Conservation (phyloP, 2,113 vertebrate species). For the Mus pahari region DNA sequence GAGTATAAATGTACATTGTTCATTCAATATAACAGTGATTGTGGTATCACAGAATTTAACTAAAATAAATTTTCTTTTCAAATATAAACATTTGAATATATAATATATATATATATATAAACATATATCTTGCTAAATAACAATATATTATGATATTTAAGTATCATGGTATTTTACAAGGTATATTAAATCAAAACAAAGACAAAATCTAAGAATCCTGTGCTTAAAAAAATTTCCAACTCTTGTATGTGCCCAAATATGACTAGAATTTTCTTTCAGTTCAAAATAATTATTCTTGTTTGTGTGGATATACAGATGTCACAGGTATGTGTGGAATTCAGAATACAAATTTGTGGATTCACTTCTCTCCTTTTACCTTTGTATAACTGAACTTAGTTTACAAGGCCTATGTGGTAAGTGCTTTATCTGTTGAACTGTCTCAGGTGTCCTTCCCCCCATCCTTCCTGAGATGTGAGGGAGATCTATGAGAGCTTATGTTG, state of each 20-base stretch:
- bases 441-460: rapidly evolving
- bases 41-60: background rate
- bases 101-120: no score
- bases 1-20: background rate
- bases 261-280: background rate
- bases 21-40: background rate
- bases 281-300: no score
- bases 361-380: no score
- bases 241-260: background rate
- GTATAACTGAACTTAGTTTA: no score
- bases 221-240: background rate
- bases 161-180: background rate
- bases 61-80: background rate
- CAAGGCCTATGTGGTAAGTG: no score
- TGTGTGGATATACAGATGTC: no score
- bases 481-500: no score
- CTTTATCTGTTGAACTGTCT: no score
- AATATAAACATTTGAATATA: background rate
- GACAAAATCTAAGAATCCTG: rapidly evolving
- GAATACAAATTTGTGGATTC: no score
- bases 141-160: background rate
- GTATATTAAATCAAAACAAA: background rate
- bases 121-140: background rate
- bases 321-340: no score
- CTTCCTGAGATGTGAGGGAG: no score